These are phyloP conservation scores for Mantis religiosa DNA, from an alignment of 2,888 invertebrate species.

Conservation along the genomic window DNA sequence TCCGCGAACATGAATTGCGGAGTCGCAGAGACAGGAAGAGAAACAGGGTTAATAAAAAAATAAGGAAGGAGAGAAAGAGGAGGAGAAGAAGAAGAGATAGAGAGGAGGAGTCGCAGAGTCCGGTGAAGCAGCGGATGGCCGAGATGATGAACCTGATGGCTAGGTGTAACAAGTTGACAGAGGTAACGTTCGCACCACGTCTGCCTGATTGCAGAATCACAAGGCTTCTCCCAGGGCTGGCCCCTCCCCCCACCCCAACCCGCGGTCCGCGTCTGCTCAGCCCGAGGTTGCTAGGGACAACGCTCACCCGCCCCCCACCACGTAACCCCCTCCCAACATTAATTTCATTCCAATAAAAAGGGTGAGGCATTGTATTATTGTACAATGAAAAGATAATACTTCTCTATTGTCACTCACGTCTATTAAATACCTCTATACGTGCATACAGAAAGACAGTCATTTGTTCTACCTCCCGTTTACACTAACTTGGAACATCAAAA, in stretches of 20 bases:
- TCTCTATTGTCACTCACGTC: neutral
- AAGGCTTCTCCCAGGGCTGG: neutral
- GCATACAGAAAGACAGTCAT: too few relatives aligned
- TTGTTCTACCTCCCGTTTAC: neutral
- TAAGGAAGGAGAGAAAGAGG: neutral
- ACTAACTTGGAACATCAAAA: too few relatives aligned
- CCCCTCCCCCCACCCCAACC: neutral
- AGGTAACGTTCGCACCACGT: neutral
- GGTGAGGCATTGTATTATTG: neutral
- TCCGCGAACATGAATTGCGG: neutral
- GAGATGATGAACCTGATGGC: neutral
- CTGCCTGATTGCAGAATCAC: neutral
- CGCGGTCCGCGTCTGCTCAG: conserved; percentile 21
- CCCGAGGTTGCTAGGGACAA: conserved; percentile 26
- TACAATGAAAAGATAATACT: neutral
- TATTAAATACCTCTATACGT: neutral
- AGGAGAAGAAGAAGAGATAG: neutral
- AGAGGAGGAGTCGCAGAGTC: neutral
- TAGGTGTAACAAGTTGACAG: neutral
- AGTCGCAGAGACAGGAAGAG: neutral
- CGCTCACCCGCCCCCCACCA: neutral
- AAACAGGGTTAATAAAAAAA: neutral
- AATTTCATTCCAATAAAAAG: neutral
- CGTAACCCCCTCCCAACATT: neutral
- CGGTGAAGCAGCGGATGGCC: neutral